Evolutionary conservation across 2,113 vertebrate genomes (phyloP).

Genomic region (Onychostruthus taczanowskii): DNA sequence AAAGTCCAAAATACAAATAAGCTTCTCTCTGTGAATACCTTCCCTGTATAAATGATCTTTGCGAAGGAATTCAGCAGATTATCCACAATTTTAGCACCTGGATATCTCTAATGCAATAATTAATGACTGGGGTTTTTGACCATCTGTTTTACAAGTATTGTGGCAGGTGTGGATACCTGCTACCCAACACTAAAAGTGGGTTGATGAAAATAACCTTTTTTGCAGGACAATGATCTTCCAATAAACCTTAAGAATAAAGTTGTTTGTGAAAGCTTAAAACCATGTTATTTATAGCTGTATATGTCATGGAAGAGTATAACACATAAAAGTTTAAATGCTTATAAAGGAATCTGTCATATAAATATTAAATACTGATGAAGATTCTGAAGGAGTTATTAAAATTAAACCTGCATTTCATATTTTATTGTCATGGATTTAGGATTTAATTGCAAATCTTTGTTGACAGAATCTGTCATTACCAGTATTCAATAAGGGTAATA

Average conservation of each 20-base stretch:
- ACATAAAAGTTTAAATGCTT: not conserved
- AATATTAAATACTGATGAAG: not conserved
- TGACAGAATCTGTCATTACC: not conserved
- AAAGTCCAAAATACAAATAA: not conserved
- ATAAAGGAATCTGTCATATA: not conserved
- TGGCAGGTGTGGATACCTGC: not conserved
- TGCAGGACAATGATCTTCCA: not conserved
- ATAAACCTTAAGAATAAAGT: not conserved
- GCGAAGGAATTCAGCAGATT: conserved; percentile 16
- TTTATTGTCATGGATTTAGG: not conserved
- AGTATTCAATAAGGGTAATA: not conserved
- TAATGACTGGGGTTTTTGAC: conserved; percentile 38
- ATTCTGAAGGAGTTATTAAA: not conserved
- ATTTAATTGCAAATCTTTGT: not conserved
- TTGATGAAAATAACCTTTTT: not conserved
- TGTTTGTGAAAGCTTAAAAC: not conserved
- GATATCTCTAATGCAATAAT: conserved; percentile 46
- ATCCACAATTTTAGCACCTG: conserved; percentile 49
- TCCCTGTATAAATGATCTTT: not conserved
- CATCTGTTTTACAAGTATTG: conserved; percentile 64
- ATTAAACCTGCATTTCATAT: not conserved
- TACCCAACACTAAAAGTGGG: not conserved
- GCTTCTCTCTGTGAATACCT: not conserved
- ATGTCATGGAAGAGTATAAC: not conserved
- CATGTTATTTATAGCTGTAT: not conserved